A percentile compares a stretch with the other conserved stretches of the same genome.
These are phyloP conservation scores for Hafferia zeledoni DNA, from an alignment of 2,797 vertebrate genomes.

Conservation along the genomic window DNA sequence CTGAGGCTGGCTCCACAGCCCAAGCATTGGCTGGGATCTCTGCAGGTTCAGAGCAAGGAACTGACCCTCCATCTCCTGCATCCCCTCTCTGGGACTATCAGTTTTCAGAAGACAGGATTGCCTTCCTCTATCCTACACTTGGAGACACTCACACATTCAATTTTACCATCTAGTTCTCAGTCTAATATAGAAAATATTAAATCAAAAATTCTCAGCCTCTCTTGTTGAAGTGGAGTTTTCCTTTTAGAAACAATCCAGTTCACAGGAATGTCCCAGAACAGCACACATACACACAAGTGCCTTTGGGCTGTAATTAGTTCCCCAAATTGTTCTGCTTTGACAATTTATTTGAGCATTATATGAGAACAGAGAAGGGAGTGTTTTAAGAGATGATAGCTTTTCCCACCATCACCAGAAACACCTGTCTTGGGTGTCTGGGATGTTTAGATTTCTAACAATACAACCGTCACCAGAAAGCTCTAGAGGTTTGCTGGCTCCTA, in stretches of 20 bases:
- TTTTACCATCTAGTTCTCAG: background rate
- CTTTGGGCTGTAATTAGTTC: background rate
- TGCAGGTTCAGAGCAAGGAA: background rate
- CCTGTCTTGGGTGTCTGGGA: background rate
- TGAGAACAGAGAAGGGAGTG: background rate
- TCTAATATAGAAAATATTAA: background rate
- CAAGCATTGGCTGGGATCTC: background rate
- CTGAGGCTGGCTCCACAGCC: accelerated
- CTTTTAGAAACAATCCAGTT: background rate
- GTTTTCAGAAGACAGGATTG: background rate
- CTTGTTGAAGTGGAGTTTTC: background rate
- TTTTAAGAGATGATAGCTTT: background rate
- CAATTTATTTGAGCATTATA: background rate
- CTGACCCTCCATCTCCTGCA: background rate
- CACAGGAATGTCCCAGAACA: background rate
- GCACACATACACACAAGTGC: accelerated
- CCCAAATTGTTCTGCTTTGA: background rate
- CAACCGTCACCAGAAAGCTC: background rate
- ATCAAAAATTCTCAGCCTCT: background rate
- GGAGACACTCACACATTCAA: background rate
- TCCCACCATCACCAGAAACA: background rate
- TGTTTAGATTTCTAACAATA: background rate
- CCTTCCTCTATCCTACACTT: background rate
- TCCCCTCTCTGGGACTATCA: background rate
- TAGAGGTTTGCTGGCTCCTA: background rate